Conservation (phyloP, 2,797 vertebrate species). For the Acropternis orthonyx region DNA sequence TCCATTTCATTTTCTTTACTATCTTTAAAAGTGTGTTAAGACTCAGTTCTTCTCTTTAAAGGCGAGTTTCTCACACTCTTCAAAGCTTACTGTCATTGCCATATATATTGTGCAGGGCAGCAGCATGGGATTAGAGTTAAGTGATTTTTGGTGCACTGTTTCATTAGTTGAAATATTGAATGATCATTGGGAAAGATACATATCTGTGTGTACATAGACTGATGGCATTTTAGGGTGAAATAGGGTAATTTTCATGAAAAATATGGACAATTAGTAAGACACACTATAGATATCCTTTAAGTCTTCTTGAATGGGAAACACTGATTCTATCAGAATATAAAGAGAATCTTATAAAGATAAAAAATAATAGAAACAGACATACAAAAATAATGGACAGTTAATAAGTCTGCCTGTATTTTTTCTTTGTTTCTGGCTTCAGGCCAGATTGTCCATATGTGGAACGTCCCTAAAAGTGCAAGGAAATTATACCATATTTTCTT, state of each 20-base stretch:
- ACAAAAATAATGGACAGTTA: background rate
- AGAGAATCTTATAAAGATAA: background rate
- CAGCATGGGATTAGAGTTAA: background rate
- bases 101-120: background rate
- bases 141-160: background rate
- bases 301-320: background rate
- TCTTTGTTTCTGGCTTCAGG: background rate
- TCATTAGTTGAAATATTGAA: background rate
- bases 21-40: background rate
- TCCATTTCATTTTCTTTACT: background rate
- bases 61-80: background rate
- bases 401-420: background rate
- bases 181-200: background rate
- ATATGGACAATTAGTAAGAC: background rate
- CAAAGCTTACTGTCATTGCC: background rate
- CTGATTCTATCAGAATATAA: background rate
- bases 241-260: background rate
- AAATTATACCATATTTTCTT: background rate
- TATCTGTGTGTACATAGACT: background rate
- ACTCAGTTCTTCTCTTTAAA: background rate
- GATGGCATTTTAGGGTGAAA: background rate
- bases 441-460: background rate
- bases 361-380: background rate
- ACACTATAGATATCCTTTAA: background rate
- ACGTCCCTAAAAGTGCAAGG: background rate